Base-by-base conservation (phyloP, 2,888 invertebrate genomes). In the Tenthredo distinguenda region DNA sequence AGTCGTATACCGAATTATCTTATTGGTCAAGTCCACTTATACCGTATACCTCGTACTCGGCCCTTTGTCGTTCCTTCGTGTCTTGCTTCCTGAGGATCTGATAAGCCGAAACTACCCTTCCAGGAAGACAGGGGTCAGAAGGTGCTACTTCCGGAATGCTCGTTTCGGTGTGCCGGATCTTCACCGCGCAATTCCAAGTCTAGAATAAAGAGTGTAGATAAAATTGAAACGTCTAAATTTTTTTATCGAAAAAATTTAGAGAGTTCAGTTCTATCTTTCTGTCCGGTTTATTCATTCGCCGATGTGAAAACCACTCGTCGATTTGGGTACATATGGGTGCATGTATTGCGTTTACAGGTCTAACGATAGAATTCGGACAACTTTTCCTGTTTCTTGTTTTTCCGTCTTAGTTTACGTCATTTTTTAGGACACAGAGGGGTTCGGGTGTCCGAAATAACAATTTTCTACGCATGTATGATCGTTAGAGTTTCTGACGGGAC, bases 111-210 rank as follows among this genome's bases (percentile, higher is more conserved):
- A 47, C 43, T 26, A 76, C n/a, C 40, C 47, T n/a, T 43, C 43
- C 47, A 21, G 26, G 40, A 76, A 76, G 76, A 76, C 26, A 47
- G 37, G 76, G 43, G 12, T 26, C 40, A 47, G 43, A 26, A 76
- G 47, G 76, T 47, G 76, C 76, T 15, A 76, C 76, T 76, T 76
- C 76, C 76, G 76, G 76, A 76, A 76, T 76, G 76, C 76, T 76
- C 76, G 76, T 76, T 76, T 76, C 47, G 76, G 15, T 76, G n/a
- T 37, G 34, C 26, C 15, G 5, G 37, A n/a, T 71, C 15, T n/a
- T 71, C 12, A 15, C 10, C 9, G 34, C 9, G 37, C 7, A 68
- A n/a, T 71, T n/a, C 26, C 15, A 71, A 18, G 37, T 71, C 4
- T 12, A 62, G 12, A 21, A 12, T 62, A 62, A 26, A 26, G 26